Conservation (phyloP, 2,888 invertebrate genomes). For the Craniophora ligustri region DNA sequence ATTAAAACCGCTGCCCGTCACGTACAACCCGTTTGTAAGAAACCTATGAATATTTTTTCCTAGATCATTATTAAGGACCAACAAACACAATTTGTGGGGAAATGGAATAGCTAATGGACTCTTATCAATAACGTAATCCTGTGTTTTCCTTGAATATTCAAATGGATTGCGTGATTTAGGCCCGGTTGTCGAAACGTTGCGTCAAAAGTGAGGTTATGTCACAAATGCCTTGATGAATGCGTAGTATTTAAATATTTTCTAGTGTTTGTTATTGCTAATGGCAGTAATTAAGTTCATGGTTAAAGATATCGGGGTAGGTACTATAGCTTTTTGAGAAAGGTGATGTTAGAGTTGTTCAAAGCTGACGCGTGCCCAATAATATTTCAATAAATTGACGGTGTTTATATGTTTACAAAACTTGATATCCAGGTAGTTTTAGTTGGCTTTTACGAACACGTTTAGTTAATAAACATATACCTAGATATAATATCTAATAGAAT, state of each 20-base stretch:
- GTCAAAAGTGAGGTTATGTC: conserved; percentile 61
- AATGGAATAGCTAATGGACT: conserved; percentile 50
- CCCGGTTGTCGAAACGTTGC: conserved; percentile 45
- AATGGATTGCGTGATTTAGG: conserved; percentile 65
- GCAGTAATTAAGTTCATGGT: conserved; percentile 40
- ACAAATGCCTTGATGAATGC: conserved; percentile 57
- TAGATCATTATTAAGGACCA: conserved; percentile 30
- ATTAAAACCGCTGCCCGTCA: background rate
- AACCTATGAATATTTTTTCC: conserved; percentile 19
- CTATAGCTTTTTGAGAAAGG: conserved; percentile 13
- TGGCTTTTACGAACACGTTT: no score
- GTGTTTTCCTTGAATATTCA: conserved; percentile 68
- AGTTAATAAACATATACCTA: no score
- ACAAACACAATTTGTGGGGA: conserved; percentile 44
- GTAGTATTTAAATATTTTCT: conserved; percentile 57
- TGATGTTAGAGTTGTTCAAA: no score
- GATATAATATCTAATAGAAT: no score
- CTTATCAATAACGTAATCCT: conserved; percentile 62
- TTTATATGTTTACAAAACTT: no score
- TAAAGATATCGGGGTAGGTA: conserved; percentile 25
- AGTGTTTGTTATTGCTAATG: conserved; percentile 49
- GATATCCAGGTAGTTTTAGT: no score
- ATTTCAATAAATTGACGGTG: no score
- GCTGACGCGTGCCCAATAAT: no score
- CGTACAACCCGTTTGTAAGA: conserved; percentile 4